Conservation (phyloP, 2,113 vertebrate species). For the Phaethon lepturus region DNA sequence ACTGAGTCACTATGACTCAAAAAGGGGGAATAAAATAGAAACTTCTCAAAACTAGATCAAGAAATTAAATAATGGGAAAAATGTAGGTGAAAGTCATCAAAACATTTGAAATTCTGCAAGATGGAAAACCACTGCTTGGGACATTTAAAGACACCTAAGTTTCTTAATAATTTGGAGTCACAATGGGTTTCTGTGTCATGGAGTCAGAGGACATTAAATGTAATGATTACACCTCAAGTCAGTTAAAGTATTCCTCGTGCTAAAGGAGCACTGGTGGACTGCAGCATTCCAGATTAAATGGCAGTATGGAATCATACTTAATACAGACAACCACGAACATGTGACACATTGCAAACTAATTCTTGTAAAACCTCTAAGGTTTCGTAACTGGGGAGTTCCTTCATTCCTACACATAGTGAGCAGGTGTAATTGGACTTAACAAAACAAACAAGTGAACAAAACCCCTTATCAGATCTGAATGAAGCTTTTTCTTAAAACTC, state of each 20-base stretch:
- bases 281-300: neutral
- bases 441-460: neutral
- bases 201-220: neutral
- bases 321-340: neutral
- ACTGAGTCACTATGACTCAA: neutral
- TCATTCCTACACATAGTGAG: neutral
- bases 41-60: neutral
- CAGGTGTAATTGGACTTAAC: neutral
- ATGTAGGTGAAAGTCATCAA: neutral
- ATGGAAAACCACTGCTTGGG: neutral
- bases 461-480: rapidly evolving
- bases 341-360: neutral
- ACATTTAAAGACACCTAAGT: neutral
- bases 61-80: neutral
- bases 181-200: neutral
- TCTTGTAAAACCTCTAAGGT: neutral
- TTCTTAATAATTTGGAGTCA: neutral
- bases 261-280: neutral
- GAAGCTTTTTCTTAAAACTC: neutral
- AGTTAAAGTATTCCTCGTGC: neutral
- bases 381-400: neutral
- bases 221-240: neutral
- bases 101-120: neutral
- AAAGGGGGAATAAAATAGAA: neutral
- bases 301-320: neutral